Base-by-base conservation (phyloP, 2,797 vertebrate species). In the Cottoperca gobio region DNA sequence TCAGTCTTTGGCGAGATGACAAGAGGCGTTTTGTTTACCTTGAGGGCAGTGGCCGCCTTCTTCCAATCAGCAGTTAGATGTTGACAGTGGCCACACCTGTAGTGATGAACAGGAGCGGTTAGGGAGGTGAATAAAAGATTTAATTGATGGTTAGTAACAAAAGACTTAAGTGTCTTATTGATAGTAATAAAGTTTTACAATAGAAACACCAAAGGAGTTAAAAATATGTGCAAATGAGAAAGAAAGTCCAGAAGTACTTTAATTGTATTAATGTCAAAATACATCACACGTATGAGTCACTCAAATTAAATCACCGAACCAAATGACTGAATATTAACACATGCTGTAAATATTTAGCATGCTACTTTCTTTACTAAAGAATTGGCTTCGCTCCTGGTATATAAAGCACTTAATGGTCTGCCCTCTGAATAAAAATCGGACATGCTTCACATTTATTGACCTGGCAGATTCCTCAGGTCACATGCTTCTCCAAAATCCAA, bases 41-140 rank as follows among this genome's bases (percentile, higher is more conserved):
- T 99, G 67, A 99, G 94, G 26, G 97, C 97, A 3, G 95, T 95
- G 42, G 98, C 98, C 13, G 94, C 97, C 87, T 99, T 99, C 88
- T 98, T 99, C 98, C 98, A 99, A 4, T 99, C 97, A 11, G 97
- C 93, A 24, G 94, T 95, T 43, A 99, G 87, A 68, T 70, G 95
- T 49, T 96, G 95, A 90, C 98, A 99, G 87, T 99, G 98, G 40
- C 97, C 98, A 92, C 98, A 99, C 98, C 98, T 99, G 79, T 6
- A 26, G 13, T 5, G 52, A 83, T 6, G 83, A 70, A 79, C 6
- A 68, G 5, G 6, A 35, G 24, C 58, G 8, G 3, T 6, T 33
- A 11, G 8, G 9, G 9, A 37, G 40, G 28, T 49, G 31, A 52
- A 37, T 23, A 24, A 19, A 4, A 26, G 16, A 52, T 46, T 13